phyloP scores from a whole-genome alignment of 1,140 invertebrate species.

The Diachasmimorpha longicaudata region DNA sequence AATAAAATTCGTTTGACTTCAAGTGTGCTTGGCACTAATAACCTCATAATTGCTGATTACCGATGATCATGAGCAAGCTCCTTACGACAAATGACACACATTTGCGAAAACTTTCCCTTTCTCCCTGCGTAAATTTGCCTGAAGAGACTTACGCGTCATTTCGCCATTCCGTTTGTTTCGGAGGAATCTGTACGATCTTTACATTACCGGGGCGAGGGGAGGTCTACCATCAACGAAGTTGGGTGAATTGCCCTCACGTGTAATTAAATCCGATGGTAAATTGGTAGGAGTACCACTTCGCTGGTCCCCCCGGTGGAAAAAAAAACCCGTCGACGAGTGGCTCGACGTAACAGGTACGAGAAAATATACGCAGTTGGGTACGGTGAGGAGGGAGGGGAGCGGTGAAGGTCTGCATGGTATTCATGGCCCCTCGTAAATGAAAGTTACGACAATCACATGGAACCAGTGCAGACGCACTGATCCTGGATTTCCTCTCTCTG shows the following conservation, averaged over 20 bases:
- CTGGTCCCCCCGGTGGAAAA: neutral
- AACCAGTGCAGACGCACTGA: neutral
- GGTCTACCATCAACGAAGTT: neutral
- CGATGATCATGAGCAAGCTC: too few species aligned
- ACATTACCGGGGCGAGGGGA: neutral
- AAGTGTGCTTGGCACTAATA: too few species aligned
- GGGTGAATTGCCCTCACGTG: neutral
- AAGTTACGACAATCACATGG: constrained; percentile 18
- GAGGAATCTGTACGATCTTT: neutral
- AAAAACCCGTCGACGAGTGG: neutral
- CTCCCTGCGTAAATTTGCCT: neutral
- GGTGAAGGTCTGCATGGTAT: neutral
- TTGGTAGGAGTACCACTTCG: neutral
- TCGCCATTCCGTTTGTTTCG: neutral
- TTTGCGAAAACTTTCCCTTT: neutral
- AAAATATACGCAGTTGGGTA: neutral
- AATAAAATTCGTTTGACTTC: too few species aligned
- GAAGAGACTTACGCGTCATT: neutral
- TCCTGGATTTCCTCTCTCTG: neutral
- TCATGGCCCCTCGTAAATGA: constrained; percentile 19
- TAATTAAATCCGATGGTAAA: neutral
- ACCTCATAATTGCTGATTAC: too few species aligned
- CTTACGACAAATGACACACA: too few species aligned
- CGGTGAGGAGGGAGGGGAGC: neutral
- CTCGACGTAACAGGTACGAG: neutral